Conservation (phyloP, 2,113 vertebrate species). For the Haliaeetus leucogaster region DNA sequence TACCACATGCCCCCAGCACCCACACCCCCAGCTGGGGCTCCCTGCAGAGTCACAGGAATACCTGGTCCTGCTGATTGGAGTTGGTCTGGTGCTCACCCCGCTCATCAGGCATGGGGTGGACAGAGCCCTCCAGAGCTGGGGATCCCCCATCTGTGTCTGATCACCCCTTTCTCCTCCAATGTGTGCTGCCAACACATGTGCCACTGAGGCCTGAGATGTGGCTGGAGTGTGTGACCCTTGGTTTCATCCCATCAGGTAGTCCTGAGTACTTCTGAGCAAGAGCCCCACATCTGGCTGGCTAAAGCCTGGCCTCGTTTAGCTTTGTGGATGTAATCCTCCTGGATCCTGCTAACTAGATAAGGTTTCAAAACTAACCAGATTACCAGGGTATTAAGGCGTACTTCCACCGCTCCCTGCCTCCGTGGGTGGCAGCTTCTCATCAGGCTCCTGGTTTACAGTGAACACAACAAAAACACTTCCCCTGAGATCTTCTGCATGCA, state of each 20-base stretch:
- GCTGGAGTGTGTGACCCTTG: rapidly evolving
- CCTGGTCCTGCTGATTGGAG: not conserved
- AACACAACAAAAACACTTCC: not conserved
- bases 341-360: constrained; percentile 51
- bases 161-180: not conserved
- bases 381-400: not conserved
- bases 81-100: not conserved
- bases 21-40: not conserved
- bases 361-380: constrained; percentile 42
- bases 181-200: rapidly evolving
- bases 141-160: not conserved
- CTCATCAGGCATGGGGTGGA: not conserved
- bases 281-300: not conserved
- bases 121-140: not conserved
- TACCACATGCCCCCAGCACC: not conserved
- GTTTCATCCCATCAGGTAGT: not conserved
- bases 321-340: not conserved
- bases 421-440: not conserved
- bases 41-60: not conserved
- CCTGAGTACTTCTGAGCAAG: rapidly evolving
- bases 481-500: not conserved
- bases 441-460: not conserved
- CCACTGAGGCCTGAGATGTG: rapidly evolving
- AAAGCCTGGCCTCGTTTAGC: not conserved
- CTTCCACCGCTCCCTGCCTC: not conserved